Base-by-base conservation (phyloP, 2,113 vertebrate genomes). In the Panurus biarmicus region DNA sequence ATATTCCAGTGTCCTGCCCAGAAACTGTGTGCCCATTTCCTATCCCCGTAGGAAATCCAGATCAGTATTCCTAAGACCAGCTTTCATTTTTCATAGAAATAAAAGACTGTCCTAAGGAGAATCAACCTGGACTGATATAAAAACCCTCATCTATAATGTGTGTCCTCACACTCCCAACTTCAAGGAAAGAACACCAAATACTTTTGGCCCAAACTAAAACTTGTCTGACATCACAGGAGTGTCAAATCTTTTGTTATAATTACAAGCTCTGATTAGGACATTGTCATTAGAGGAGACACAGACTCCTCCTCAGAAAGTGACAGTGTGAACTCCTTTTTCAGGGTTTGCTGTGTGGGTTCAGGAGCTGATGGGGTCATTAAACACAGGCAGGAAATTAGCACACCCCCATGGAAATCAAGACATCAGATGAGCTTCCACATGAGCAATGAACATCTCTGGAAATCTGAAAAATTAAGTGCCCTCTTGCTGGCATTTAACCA, bases 91-190 rank as follows among this genome's bases (percentile, higher is more conserved):
- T 81, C 65, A 75, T 26, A 26, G 64, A 66, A 81, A 78, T 44
- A 82, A n/a, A 69, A 76, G 24, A 36, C 8, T n/a, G 12, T 83
- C 50, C 42, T 69, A 73, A 73, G 44, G 23, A 91, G n/a, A 89
- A 76, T 75, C 61, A 72, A 35, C 57, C 65, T 90, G 79, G 57
- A 47, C 72, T 85, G 18, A 83, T 87, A 79, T 4, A 85, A 64
- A 94, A 93, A 79, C 44, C 62, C 47, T 95, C 84, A 85, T 94
- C 80, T 67, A 83, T 57, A 93, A 82, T 76, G 26, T 25, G 82
- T 82, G 78, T 94, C 21, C 73, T 83, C 66, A 89, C 40, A 33
- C 33, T 85, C 60, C 64, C 40, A 31, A 0, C 79, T 90, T 85
- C 47, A 77, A 69, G 44, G 17, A 81, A 86, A 65, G 81, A 87